Conservation (phyloP, 2,113 vertebrate species). For the Falco punctatus region DNA sequence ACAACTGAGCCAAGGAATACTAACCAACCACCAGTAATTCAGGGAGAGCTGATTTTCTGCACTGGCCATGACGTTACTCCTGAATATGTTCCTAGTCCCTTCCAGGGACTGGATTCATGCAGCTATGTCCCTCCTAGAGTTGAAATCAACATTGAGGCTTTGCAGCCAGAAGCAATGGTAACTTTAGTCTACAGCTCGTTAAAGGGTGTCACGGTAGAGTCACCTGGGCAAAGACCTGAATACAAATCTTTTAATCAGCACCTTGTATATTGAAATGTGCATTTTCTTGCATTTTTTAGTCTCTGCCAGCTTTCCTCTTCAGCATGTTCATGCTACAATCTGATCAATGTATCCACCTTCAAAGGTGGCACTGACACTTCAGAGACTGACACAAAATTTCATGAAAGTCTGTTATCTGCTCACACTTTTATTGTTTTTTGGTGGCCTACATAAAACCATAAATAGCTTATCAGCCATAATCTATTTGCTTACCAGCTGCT, state of each 20-base stretch:
- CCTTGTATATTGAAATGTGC: not conserved
- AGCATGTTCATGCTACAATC: too few relatives aligned
- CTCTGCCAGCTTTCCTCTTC: not conserved
- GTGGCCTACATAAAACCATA: not conserved
- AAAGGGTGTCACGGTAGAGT: not conserved
- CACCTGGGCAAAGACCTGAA: not conserved
- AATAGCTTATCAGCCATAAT: not conserved
- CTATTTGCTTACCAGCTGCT: not conserved
- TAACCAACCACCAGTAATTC: not conserved
- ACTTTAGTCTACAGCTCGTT: not conserved
- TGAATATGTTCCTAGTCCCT: not conserved
- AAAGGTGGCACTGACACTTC: not conserved
- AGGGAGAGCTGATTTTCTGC: not conserved
- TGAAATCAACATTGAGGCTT: not conserved
- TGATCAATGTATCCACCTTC: not conserved
- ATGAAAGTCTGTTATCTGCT: not conserved
- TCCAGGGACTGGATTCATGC: not conserved
- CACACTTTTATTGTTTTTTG: not conserved
- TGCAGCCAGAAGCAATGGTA: not conserved
- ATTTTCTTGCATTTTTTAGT: not conserved
- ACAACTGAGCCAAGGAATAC: not conserved
- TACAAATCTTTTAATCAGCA: not conserved
- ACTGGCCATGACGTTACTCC: not conserved
- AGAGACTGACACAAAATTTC: not conserved
- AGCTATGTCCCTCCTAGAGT: not conserved